Evolutionary conservation across 2,113 vertebrate species (phyloP).

Genomic region (Tupaia chinensis): DNA sequence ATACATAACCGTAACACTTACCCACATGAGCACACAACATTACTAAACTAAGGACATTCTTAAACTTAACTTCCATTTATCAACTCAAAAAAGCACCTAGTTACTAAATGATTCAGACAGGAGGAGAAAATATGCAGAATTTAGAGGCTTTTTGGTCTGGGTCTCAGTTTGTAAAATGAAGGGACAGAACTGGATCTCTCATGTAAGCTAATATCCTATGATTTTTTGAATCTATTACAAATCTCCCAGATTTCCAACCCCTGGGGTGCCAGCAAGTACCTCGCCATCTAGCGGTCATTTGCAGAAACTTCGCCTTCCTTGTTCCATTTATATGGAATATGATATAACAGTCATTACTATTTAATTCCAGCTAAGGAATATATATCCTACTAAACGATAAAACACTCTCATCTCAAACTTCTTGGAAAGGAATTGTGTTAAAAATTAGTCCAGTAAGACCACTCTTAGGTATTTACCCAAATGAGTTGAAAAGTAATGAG

Average conservation of each 20-base stretch:
- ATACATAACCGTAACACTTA: slow-evolving; percentile 68
- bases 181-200: neutral
- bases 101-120: slow-evolving; percentile 77
- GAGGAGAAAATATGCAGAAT: slow-evolving; percentile 88
- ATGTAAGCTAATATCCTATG: neutral
- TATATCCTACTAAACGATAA: neutral
- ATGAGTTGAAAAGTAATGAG: slow-evolving; percentile 42
- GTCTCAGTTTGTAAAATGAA: slow-evolving; percentile 51
- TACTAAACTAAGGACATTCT: slow-evolving; percentile 71
- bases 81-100: slow-evolving; percentile 70
- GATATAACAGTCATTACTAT: neutral
- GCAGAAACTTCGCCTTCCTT: slow-evolving; percentile 26
- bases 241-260: neutral
- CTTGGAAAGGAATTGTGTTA: slow-evolving; percentile 41
- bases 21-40: slow-evolving; percentile 58
- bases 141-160: slow-evolving; percentile 71
- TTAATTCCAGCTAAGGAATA: neutral
- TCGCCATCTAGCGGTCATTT: slow-evolving; percentile 28
- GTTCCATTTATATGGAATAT: slow-evolving; percentile 23
- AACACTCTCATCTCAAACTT: neutral
- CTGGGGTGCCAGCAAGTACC: neutral
- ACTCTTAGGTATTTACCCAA: neutral
- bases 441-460: slow-evolving; percentile 27
- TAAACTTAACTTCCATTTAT: slow-evolving; percentile 69
- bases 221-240: slow-evolving; percentile 16